Evolutionary conservation across 2,888 invertebrate genomes (phyloP).

Genomic region (Fragum sueziense): DNA sequence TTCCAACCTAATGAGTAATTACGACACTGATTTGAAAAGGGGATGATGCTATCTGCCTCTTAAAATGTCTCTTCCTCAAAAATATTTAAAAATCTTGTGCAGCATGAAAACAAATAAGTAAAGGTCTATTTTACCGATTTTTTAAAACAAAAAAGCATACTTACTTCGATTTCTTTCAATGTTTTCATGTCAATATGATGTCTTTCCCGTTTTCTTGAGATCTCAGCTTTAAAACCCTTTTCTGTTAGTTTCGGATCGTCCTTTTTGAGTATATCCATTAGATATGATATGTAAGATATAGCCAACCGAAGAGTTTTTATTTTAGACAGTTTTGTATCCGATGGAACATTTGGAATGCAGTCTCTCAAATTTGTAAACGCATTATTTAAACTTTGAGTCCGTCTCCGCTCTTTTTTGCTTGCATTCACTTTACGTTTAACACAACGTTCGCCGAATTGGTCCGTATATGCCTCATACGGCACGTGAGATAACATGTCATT

Average conservation of each 20-base stretch:
- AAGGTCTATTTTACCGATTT: no score
- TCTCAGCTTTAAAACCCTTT: slow-evolving; percentile 92
- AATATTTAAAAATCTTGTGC: no score
- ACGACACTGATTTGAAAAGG: no score
- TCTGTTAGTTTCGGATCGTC: slow-evolving; percentile 88
- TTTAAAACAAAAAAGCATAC: no score
- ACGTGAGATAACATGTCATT: slow-evolving; percentile 53
- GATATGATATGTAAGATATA: slow-evolving; percentile 87
- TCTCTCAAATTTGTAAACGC: slow-evolving; percentile 96
- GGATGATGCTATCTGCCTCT: no score
- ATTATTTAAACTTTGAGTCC: slow-evolving; percentile 97
- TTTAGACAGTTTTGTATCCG: slow-evolving; percentile 96
- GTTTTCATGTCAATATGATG: slow-evolving; percentile 58
- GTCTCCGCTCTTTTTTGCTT: slow-evolving; percentile 96
- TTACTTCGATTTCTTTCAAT: slow-evolving; percentile 52
- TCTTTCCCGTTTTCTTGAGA: slow-evolving; percentile 83
- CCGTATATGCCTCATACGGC: slow-evolving; percentile 53
- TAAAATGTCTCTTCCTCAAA: no score
- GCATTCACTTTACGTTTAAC: slow-evolving; percentile 86
- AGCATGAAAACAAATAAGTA: no score
- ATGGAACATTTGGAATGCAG: slow-evolving; percentile 97
- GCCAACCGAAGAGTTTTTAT: slow-evolving; percentile 97
- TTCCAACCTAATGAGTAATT: no score
- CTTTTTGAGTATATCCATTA: slow-evolving; percentile 93
- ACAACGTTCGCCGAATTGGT: slow-evolving; percentile 70